phyloP scores from a whole-genome alignment of 2,113 vertebrate species.

The Genyomyrus donnyi region DNA sequence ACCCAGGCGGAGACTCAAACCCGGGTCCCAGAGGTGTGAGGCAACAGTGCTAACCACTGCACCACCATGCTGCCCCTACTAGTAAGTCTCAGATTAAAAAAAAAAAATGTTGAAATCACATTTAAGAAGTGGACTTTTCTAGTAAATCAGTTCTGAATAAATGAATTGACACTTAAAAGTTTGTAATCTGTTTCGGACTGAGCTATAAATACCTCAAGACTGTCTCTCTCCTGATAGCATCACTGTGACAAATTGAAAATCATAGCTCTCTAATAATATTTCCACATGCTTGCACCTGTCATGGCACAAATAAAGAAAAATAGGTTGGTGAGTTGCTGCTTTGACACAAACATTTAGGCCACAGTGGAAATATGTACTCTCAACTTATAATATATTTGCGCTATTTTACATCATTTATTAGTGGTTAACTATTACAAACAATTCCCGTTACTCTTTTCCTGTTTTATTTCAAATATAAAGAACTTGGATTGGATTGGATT shows the following conservation, averaged over 20 bases:
- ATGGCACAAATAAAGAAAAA: slow-evolving; percentile 41
- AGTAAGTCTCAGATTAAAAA: background rate
- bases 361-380: background rate
- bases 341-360: slow-evolving; percentile 21
- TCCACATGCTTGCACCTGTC: slow-evolving; percentile 47
- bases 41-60: too few relatives aligned
- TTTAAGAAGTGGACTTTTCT: background rate
- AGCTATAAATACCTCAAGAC: slow-evolving; percentile 32
- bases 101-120: background rate
- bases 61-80: too few relatives aligned
- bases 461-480: background rate
- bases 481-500: background rate
- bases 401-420: background rate
- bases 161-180: background rate
- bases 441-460: background rate
- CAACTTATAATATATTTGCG: background rate
- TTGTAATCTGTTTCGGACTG: slow-evolving; percentile 42
- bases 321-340: slow-evolving; percentile 15
- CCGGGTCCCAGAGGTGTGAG: too few relatives aligned
- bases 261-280: slow-evolving; percentile 40
- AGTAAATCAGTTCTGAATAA: background rate
- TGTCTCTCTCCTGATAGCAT: slow-evolving; percentile 29
- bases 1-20: too few relatives aligned
- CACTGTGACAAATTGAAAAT: slow-evolving; percentile 45
- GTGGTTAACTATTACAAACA: background rate